Evolutionary conservation across 2,888 invertebrate genomes (phyloP).

Genomic region (Notodonta dromedarius): DNA sequence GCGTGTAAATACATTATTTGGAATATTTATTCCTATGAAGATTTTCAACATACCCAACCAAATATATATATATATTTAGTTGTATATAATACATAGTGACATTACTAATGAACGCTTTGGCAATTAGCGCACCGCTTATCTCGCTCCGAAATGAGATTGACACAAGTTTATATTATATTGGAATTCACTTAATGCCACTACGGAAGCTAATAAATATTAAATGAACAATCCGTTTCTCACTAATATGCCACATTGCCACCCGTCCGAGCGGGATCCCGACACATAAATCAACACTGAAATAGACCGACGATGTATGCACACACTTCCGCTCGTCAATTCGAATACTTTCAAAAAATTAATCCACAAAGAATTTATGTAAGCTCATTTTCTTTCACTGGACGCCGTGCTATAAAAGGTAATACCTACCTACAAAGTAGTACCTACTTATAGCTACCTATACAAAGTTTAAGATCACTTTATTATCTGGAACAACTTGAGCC

Average conservation of each 20-base stretch:
- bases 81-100: no score
- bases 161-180: conserved; percentile 45
- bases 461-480: neutral
- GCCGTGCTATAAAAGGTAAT: conserved; percentile 47
- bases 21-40: neutral
- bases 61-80: no score
- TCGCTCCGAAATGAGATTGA: conserved; percentile 30
- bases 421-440: conserved; percentile 14
- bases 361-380: conserved; percentile 60
- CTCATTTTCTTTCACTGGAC: conserved; percentile 37
- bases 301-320: conserved; percentile 61
- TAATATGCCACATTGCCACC: conserved; percentile 71
- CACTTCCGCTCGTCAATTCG: conserved; percentile 72
- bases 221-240: conserved; percentile 66
- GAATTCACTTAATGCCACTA: conserved; percentile 42
- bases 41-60: conserved; percentile 9
- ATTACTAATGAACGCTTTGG: no score
- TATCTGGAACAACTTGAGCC: no score
- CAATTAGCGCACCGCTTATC: no score
- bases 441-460: no score
- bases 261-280: conserved; percentile 59
- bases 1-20: conserved; percentile 32
- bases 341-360: conserved; percentile 61
- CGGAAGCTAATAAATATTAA: conserved; percentile 68
- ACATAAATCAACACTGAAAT: conserved; percentile 79